Evolutionary conservation across 2,113 vertebrate genomes (phyloP).

Genomic region (Nothoprocta pentlandii): DNA sequence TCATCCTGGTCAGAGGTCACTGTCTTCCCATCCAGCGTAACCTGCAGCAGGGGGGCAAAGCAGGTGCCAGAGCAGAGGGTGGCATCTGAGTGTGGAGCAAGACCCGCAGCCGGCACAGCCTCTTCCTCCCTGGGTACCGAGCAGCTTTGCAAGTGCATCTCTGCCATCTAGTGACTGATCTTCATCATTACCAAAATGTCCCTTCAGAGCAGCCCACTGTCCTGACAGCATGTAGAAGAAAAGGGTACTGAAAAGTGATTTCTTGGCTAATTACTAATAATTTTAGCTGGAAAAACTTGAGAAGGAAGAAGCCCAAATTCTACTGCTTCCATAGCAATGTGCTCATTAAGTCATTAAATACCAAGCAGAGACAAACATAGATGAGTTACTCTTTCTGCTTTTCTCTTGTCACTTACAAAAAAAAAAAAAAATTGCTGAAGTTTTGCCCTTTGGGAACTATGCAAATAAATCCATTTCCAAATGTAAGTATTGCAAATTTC

Average conservation of each 20-base stretch:
- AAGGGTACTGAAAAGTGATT: not conserved
- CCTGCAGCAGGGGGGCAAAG: not conserved
- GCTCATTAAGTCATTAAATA: not conserved
- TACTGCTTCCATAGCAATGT: accelerated
- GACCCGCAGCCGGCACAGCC: accelerated
- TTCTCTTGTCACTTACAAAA: not conserved
- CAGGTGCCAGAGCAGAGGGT: too few relatives aligned
- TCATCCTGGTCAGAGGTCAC: too few relatives aligned
- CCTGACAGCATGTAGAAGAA: not conserved
- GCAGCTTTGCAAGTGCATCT: not conserved
- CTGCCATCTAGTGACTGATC: slow-evolving; percentile 39
- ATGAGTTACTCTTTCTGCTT: not conserved
- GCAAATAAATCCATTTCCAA: not conserved
- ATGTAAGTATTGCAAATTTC: not conserved
- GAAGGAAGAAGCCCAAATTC: too few relatives aligned
- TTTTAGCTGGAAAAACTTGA: not conserved
- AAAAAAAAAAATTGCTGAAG: not conserved
- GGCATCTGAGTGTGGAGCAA: accelerated
- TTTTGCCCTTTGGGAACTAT: not conserved
- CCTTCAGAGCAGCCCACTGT: accelerated
- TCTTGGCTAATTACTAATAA: accelerated
- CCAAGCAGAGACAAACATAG: not conserved
- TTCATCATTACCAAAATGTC: not conserved
- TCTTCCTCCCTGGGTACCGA: not conserved
- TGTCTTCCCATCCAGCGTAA: too few relatives aligned